Evolutionary conservation across 2,113 vertebrate species (phyloP), one percentile per base, ranked within the genome.

Genomic region (Dromaius novaehollandiae): DNA sequence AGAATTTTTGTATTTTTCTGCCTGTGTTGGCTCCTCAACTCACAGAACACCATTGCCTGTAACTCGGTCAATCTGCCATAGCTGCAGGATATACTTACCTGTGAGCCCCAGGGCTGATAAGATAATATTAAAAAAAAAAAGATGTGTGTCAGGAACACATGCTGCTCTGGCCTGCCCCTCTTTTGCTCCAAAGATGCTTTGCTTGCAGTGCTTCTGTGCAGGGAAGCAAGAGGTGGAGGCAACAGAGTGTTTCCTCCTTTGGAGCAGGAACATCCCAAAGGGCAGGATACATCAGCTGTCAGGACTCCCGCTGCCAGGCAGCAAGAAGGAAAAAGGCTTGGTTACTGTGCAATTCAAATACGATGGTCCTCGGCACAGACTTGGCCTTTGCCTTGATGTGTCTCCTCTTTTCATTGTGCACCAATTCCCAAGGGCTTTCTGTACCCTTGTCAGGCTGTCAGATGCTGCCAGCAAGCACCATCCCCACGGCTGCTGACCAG

Each of bases 341-440:
- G 21, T 26, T 42, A 4, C n/a, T 36, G 48, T 24, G 38, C n/a
- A 42, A 3, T 55, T 24, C 2, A 0, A 21, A 3, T 0, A 3
- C 12, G 36, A 8, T 22, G 40, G 7, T 44, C 22, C 68, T 81
- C 1, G 2, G 53, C 38, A 61, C 4, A 1, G 18, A 15, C 70
- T 9, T 28, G 53, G 66, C 58, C 25, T 74, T 25, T 30, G 48
- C 42, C 44, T 56, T 8, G 5, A 2, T 7, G 40, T 26, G 26
- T 65, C 19, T 85, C 24, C 61, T 71, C 61, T 89, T 32, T 64
- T 34, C 58, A 51, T 13, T 2, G 56, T 28, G 58, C 64, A 70
- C 69, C 77, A 61, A 1, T 66, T 92, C 91, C 70, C 65, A 40
- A 4, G 79, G 64, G 92, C 51, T 93, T 70, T 40, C 85, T 73